Conservation (phyloP, 2,888 invertebrate species). For the Ernsta delagoae region DNA sequence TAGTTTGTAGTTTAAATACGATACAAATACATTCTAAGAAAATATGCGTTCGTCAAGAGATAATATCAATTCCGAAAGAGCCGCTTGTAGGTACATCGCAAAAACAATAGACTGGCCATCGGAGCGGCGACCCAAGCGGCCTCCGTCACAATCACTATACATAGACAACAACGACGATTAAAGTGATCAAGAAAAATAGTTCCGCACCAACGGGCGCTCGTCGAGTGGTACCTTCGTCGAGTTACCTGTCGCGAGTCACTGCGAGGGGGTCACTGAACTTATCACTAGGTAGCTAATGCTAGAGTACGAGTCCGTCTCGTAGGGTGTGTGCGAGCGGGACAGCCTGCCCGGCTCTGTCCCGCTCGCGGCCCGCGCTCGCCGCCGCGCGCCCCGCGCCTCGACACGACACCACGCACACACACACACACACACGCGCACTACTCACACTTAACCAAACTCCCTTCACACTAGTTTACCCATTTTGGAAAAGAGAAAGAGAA, state of each 20-base stretch:
- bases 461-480: too few relatives aligned
- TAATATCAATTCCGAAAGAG: conserved; percentile 72
- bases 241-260: conserved; percentile 50
- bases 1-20: conserved; percentile 57
- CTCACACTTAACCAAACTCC: too few relatives aligned
- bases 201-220: conserved; percentile 52
- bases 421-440: not conserved
- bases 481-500: too few relatives aligned
- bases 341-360: conserved; percentile 47
- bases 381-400: conserved; percentile 20
- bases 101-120: not conserved
- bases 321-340: conserved; percentile 32
- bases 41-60: conserved; percentile 70
- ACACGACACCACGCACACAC: conserved; percentile 1
- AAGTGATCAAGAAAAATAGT: conserved; percentile 26
- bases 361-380: conserved; percentile 32
- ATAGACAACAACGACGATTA: conserved; percentile 25
- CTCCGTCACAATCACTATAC: conserved; percentile 13
- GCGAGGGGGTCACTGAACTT: conserved; percentile 45
- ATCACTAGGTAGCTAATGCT: conserved; percentile 21
- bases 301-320: conserved; percentile 27
- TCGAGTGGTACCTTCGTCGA: conserved; percentile 33
- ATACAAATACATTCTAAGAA: conserved; percentile 68
- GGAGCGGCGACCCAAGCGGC: not conserved
- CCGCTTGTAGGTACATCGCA: conserved; percentile 19